Evolutionary conservation across 2,113 vertebrate genomes (phyloP).

Genomic region (Oenanthe oenanthe): DNA sequence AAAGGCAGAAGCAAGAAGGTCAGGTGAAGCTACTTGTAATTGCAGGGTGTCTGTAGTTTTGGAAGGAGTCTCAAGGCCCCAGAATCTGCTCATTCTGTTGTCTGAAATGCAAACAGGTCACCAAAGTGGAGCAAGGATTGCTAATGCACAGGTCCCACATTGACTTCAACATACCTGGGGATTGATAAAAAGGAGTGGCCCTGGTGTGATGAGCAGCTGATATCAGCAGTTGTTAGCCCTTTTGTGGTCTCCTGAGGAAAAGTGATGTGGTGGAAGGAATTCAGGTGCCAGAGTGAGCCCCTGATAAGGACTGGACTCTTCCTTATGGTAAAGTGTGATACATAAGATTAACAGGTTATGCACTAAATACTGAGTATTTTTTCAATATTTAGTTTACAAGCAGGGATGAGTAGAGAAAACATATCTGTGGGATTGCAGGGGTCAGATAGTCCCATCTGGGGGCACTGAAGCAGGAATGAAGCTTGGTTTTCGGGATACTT

Average conservation of each 20-base stretch:
- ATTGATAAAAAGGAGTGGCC: neutral
- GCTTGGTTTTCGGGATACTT: neutral
- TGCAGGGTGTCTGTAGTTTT: neutral
- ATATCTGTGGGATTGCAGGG: neutral
- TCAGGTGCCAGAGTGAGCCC: neutral
- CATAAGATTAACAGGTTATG: neutral
- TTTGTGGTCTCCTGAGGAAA: neutral
- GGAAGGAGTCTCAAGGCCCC: neutral
- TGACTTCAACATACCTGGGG: neutral
- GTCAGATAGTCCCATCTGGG: neutral
- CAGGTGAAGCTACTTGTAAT: neutral
- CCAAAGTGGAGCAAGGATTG: neutral
- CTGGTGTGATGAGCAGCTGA: neutral
- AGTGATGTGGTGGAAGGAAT: neutral
- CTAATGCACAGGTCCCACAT: fast-evolving
- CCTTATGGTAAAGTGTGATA: neutral
- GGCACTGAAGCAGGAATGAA: neutral
- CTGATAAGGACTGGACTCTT: neutral
- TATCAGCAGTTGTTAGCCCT: neutral
- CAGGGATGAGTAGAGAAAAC: neutral
- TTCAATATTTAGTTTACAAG: neutral
- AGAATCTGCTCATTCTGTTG: neutral
- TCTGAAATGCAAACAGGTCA: neutral
- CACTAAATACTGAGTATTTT: neutral
- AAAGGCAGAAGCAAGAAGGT: neutral